Evolutionary conservation across 2,113 vertebrate species (phyloP).

Genomic region (Tychaedon coryphoeus): DNA sequence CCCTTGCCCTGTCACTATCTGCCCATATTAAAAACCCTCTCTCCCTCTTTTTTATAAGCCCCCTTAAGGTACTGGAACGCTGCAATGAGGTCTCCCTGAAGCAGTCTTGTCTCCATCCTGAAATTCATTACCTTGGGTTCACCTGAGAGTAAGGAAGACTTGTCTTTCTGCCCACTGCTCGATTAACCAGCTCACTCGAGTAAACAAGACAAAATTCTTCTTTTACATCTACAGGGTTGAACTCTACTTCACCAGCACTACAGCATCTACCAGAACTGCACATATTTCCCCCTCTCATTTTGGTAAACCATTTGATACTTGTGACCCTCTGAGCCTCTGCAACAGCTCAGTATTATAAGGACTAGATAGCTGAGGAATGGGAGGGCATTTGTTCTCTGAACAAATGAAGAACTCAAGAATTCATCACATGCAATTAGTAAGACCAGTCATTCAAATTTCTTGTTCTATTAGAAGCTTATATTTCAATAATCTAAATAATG

Average conservation of each 20-base stretch:
- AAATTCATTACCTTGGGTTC: neutral
- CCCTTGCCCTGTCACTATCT: neutral
- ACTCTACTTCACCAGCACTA: neutral
- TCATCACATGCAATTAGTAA: neutral
- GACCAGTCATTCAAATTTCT: neutral
- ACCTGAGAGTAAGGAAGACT: neutral
- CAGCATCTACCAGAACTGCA: neutral
- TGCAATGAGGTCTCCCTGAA: neutral
- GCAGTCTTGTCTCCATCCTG: neutral
- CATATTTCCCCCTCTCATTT: rapidly evolving
- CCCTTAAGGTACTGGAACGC: neutral
- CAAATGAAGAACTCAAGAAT: neutral
- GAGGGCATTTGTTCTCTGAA: neutral
- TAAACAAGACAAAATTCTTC: neutral
- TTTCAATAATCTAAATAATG: neutral
- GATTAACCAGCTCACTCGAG: neutral
- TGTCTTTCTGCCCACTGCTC: neutral
- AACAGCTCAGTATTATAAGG: neutral
- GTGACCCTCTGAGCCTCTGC: neutral
- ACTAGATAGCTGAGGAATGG: neutral
- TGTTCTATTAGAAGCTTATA: neutral
- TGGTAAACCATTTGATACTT: neutral
- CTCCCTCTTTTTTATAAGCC: neutral
- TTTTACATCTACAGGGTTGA: neutral
- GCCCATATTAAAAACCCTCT: rapidly evolving